These are phyloP conservation scores for Sinosuthora webbiana DNA, from an alignment of 2,113 vertebrate genomes.

Conservation along the genomic window DNA sequence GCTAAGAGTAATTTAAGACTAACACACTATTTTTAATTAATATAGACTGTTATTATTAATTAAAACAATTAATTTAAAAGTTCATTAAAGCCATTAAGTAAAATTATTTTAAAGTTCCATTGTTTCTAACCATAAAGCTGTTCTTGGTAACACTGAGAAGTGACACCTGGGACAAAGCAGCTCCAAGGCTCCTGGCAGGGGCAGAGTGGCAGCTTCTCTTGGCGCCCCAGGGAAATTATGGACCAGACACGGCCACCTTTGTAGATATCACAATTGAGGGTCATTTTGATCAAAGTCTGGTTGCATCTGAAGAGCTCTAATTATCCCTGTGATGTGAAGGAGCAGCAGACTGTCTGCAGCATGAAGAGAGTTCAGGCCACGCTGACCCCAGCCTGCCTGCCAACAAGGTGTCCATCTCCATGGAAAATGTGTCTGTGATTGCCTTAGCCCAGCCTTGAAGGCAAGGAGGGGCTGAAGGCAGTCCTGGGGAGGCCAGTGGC, in stretches of 20 bases:
- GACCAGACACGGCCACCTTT: accelerated
- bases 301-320: background rate
- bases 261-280: background rate
- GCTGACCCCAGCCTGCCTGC: background rate
- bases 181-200: background rate
- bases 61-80: background rate
- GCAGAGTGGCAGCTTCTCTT: background rate
- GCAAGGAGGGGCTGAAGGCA: background rate
- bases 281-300: background rate
- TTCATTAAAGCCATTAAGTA: background rate
- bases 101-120: background rate
- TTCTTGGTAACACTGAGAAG: background rate
- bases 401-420: background rate
- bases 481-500: background rate
- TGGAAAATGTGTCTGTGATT: background rate
- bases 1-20: background rate
- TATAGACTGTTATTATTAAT: background rate
- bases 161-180: background rate
- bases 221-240: background rate
- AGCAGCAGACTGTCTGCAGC: background rate
- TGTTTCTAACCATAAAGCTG: background rate
- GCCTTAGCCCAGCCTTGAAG: background rate
- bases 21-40: background rate
- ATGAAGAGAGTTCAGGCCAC: background rate
- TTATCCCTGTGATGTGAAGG: background rate